These are phyloP conservation scores for Hemicrepidius hirtus DNA, from an alignment of 2,888 invertebrate genomes.

Conservation along the genomic window DNA sequence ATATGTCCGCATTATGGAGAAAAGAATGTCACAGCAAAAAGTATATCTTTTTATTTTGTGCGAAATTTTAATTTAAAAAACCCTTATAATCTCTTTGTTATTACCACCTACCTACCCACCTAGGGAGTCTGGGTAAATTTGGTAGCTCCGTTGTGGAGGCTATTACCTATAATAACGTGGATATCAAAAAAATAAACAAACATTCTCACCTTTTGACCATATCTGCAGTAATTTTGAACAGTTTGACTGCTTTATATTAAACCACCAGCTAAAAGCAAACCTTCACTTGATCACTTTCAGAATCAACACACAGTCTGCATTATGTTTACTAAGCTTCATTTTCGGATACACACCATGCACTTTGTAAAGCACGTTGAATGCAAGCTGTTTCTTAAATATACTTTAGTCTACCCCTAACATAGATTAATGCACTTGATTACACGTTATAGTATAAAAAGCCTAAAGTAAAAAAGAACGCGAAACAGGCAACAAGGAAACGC, in stretches of 20 bases:
- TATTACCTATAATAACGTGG: slow-evolving; percentile 5
- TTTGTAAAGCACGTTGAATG: slow-evolving; percentile 39
- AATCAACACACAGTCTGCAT: slow-evolving; percentile 39
- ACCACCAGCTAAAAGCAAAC: slow-evolving; percentile 26
- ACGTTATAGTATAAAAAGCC: neutral
- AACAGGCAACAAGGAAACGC: neutral
- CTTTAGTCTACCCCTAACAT: neutral
- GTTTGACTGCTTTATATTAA: slow-evolving; percentile 49
- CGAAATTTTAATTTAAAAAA: neutral
- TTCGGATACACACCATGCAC: slow-evolving; percentile 43
- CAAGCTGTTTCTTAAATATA: neutral
- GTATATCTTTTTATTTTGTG: neutral
- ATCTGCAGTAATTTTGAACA: slow-evolving; percentile 71
- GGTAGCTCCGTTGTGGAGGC: neutral
- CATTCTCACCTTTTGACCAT: slow-evolving; percentile 71
- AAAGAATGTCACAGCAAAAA: slow-evolving; percentile 30
- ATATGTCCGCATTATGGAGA: slow-evolving; percentile 45
- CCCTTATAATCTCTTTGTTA: neutral
- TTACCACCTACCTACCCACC: too few species aligned
- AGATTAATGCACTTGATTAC: slow-evolving; percentile 1
- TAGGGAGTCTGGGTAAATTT: neutral
- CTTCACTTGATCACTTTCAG: slow-evolving; percentile 52
- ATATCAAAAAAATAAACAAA: slow-evolving; percentile 24
- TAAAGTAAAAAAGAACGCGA: neutral
- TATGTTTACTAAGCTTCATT: slow-evolving; percentile 56